A percentile compares a stretch with the other conserved stretches of the same genome.
Evolutionary conservation across 2,888 invertebrate genomes (phyloP).

Genomic region (Tribolium freemani): DNA sequence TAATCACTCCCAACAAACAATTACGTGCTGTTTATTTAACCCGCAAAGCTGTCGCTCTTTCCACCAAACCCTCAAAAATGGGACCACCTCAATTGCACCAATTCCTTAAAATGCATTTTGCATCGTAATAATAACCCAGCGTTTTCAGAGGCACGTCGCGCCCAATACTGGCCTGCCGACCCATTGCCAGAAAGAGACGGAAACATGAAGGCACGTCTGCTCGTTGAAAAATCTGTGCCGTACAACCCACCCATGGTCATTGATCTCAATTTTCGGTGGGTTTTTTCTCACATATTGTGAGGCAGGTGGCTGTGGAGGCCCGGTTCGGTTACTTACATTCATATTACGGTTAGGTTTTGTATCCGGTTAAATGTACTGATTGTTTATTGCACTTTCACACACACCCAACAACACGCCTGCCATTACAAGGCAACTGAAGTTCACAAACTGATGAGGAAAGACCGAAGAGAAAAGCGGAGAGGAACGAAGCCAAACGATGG

Average conservation of each 20-base stretch:
- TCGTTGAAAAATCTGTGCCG: constrained; percentile 54
- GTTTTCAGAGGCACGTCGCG: not conserved
- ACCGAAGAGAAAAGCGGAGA: constrained; percentile 29
- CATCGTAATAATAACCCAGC: constrained; percentile 24
- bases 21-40: not conserved
- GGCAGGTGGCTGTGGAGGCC: not conserved
- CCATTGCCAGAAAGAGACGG: constrained; percentile 40
- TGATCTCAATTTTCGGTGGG: constrained; percentile 62
- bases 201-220: constrained; percentile 46
- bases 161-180: not conserved
- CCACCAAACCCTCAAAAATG: not conserved
- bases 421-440: constrained; percentile 46
- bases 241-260: constrained; percentile 69
- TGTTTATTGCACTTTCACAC: constrained; percentile 51
- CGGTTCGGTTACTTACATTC: constrained; percentile 56
- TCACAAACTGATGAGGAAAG: constrained; percentile 13
- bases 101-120: constrained; percentile 8
- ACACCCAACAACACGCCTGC: constrained; percentile 55
- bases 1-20: not conserved
- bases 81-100: too few relatives aligned
- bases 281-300: constrained; percentile 12
- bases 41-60: not conserved
- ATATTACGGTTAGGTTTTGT: constrained; percentile 49
- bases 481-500: constrained; percentile 19
- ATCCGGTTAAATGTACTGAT: constrained; percentile 46